Evolutionary conservation across 2,797 vertebrate species (phyloP).

Genomic region (Enteromius mattozi): DNA sequence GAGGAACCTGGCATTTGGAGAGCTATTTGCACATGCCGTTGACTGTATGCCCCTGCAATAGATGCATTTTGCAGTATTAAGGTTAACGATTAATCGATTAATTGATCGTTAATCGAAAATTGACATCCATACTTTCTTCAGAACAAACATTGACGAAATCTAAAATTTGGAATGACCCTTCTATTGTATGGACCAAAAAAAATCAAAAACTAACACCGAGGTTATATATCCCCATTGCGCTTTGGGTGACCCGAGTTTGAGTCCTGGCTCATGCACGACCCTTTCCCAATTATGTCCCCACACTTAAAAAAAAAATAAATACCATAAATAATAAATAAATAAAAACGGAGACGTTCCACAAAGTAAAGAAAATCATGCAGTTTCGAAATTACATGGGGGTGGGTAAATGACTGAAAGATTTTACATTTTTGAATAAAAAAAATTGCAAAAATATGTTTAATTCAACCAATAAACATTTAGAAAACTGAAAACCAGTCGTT

Average conservation of each 20-base stretch:
- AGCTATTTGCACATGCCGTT: too few species aligned
- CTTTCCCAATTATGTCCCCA: background rate
- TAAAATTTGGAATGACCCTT: background rate
- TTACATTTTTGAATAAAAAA: background rate
- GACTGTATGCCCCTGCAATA: too few species aligned
- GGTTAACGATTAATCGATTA: too few species aligned
- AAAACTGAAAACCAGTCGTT: background rate
- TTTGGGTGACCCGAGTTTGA: background rate
- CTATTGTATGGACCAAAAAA: background rate
- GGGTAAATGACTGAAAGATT: background rate
- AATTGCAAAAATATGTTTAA: background rate
- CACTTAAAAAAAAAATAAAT: too few species aligned
- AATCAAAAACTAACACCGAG: background rate
- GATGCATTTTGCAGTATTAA: too few species aligned
- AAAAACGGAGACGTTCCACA: too few species aligned
- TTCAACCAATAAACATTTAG: background rate
- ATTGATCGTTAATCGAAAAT: too few species aligned
- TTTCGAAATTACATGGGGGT: background rate
- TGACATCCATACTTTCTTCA: too few species aligned
- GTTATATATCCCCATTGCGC: background rate
- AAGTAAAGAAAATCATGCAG: background rate
- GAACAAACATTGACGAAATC: too few species aligned
- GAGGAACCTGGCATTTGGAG: too few species aligned
- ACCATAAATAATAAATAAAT: too few species aligned
- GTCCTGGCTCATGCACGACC: background rate